Percentiles rank a stretch among this genome's conserved stretches.
Conservation (phyloP, 1,140 invertebrate species). For the Brachionus plicatilis region DNA sequence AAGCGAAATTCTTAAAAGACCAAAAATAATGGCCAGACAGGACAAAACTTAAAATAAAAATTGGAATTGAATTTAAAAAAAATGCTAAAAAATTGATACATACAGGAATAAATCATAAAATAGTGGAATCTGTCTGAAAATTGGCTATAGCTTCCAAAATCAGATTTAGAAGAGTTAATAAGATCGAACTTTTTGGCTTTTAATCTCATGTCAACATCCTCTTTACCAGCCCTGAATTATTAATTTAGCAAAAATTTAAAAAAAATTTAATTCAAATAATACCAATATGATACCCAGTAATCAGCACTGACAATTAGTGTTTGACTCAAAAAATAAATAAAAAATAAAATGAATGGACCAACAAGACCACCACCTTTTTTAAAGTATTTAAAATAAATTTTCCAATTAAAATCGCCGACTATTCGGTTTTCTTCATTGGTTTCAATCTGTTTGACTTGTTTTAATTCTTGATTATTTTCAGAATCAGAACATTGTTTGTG, state of each 20-base stretch:
- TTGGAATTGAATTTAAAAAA: not conserved
- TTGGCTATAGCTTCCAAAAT: not conserved
- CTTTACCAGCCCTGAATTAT: not conserved
- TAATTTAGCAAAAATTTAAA: not conserved
- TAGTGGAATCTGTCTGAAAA: not conserved
- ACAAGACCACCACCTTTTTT: constrained; percentile 62
- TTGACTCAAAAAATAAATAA: constrained; percentile 65
- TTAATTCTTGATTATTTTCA: not conserved
- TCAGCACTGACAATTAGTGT: constrained; percentile 66
- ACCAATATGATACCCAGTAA: constrained; percentile 74
- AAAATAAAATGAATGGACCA: constrained; percentile 59
- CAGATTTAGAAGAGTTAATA: not conserved
- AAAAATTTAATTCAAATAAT: constrained; percentile 39
- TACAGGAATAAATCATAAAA: not conserved
- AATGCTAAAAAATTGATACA: not conserved
- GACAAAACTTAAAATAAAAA: not conserved
- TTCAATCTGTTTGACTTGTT: not conserved
- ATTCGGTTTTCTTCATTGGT: constrained; percentile 53
- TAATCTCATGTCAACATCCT: not conserved
- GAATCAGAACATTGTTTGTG: not conserved
- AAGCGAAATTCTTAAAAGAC: not conserved
- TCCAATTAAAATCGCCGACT: constrained; percentile 60
- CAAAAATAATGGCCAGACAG: not conserved
- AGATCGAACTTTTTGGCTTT: not conserved
- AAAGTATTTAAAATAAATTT: constrained; percentile 67